Percentiles rank a stretch among this genome's conserved stretches.
Evolutionary conservation across 2,888 invertebrate species (phyloP).

Genomic region (Doris montereyensis): DNA sequence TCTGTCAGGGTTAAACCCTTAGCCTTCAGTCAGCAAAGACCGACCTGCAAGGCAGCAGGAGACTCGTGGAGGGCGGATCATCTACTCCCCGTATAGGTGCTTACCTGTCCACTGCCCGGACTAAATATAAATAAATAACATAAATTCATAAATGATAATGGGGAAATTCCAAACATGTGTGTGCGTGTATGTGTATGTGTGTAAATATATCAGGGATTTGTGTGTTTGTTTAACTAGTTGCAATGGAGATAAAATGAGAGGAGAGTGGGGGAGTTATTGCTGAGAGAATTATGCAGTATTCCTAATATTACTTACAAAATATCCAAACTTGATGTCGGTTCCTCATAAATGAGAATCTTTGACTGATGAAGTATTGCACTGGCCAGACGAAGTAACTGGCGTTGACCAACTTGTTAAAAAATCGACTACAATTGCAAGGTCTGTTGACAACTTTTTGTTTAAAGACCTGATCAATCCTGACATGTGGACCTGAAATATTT

Average conservation of each 20-base stretch:
- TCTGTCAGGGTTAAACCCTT: too few relatives aligned
- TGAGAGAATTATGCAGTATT: too few relatives aligned
- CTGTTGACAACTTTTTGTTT: constrained; percentile 55
- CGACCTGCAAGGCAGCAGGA: too few relatives aligned
- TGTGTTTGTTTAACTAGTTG: neutral
- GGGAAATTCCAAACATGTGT: too few relatives aligned
- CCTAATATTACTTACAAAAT: constrained; percentile 49
- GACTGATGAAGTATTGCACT: constrained; percentile 54
- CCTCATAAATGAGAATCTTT: constrained; percentile 58
- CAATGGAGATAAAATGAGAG: neutral
- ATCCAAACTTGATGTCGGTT: constrained; percentile 52
- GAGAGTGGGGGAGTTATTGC: neutral
- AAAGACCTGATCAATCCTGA: constrained; percentile 52
- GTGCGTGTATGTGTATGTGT: neutral
- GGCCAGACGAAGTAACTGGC: constrained; percentile 57
- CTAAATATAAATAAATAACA: too few relatives aligned
- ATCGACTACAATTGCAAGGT: constrained; percentile 49
- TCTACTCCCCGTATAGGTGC: too few relatives aligned
- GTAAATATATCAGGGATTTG: neutral
- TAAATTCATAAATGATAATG: too few relatives aligned
- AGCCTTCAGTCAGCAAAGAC: too few relatives aligned
- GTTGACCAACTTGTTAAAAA: constrained; percentile 54
- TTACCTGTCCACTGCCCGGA: too few relatives aligned
- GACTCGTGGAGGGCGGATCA: too few relatives aligned
- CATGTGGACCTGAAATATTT: constrained; percentile 51